Evolutionary conservation across 2,797 vertebrate genomes (phyloP).

Genomic region (Coreius guichenoti): DNA sequence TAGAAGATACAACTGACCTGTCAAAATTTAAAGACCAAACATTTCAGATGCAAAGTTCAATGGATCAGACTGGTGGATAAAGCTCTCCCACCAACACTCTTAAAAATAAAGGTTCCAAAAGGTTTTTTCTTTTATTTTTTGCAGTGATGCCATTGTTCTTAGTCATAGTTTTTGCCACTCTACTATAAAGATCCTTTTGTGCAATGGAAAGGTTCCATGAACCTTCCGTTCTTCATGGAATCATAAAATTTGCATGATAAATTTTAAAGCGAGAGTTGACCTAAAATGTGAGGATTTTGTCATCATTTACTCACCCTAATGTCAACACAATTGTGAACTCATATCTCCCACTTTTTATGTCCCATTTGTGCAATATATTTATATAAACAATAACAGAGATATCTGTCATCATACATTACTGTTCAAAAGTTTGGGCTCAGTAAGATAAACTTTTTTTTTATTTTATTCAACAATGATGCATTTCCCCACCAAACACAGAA

Average conservation of each 20-base stretch:
- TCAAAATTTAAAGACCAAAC: slow-evolving; percentile 44
- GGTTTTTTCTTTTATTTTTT: not conserved
- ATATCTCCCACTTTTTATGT: not conserved
- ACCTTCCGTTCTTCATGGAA: not conserved
- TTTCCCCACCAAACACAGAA: too few relatives aligned
- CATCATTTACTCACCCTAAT: not conserved
- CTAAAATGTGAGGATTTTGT: not conserved
- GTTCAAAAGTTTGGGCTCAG: too few relatives aligned
- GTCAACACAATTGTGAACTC: not conserved
- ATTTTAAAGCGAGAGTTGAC: not conserved
- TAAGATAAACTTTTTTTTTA: too few relatives aligned
- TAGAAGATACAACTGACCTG: slow-evolving; percentile 34
- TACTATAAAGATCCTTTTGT: not conserved
- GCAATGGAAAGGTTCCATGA: not conserved
- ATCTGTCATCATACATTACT: not conserved
- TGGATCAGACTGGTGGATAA: slow-evolving; percentile 30
- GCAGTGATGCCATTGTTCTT: not conserved
- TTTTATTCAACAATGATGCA: not conserved
- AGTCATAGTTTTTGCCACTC: not conserved
- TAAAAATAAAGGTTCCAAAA: not conserved
- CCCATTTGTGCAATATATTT: not conserved
- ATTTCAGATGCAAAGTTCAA: slow-evolving; percentile 8
- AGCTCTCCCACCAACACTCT: slow-evolving; percentile 16
- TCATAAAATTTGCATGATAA: not conserved
- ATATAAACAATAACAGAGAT: not conserved